These are phyloP conservation scores for Parotocinclus haroldoi DNA, from an alignment of 2,797 vertebrate genomes.

Conservation along the genomic window DNA sequence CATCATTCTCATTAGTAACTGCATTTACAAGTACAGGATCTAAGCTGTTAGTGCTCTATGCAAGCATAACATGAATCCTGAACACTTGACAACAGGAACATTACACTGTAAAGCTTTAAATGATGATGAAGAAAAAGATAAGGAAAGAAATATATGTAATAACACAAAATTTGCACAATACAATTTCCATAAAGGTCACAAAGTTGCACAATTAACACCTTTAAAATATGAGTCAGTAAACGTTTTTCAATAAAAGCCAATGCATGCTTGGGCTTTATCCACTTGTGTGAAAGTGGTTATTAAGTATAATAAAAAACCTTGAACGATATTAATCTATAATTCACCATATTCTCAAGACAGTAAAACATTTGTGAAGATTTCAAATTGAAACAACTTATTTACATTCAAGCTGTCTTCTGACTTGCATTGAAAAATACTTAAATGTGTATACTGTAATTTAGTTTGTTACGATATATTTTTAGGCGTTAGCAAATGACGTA, in stretches of 20 bases:
- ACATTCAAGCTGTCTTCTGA: constrained; percentile 77
- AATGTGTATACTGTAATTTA: constrained; percentile 5
- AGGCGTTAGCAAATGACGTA: constrained; percentile 15
- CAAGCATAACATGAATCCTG: constrained; percentile 9
- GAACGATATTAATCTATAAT: background rate
- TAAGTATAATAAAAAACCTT: constrained; percentile 12
- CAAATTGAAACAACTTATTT: constrained; percentile 44
- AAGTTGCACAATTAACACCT: background rate
- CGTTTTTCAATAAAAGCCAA: background rate
- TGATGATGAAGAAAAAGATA: background rate
- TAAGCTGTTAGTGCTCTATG: too few species aligned
- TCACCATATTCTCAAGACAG: constrained; percentile 17
- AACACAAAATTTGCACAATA: constrained; percentile 5
- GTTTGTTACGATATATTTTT: too few species aligned
- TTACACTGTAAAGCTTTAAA: constrained; percentile 16
- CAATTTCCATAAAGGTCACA: background rate
- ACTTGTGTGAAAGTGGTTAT: constrained; percentile 37
- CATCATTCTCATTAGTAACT: too few species aligned
- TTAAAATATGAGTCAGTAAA: background rate
- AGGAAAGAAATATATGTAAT: background rate
- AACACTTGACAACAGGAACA: background rate
- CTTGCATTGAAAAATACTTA: constrained; percentile 52
- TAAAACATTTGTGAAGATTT: constrained; percentile 15
- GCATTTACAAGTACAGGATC: too few species aligned
- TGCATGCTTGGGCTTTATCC: constrained; percentile 18